Conservation (phyloP, 2,113 vertebrate genomes). For the Colinus virginianus region DNA sequence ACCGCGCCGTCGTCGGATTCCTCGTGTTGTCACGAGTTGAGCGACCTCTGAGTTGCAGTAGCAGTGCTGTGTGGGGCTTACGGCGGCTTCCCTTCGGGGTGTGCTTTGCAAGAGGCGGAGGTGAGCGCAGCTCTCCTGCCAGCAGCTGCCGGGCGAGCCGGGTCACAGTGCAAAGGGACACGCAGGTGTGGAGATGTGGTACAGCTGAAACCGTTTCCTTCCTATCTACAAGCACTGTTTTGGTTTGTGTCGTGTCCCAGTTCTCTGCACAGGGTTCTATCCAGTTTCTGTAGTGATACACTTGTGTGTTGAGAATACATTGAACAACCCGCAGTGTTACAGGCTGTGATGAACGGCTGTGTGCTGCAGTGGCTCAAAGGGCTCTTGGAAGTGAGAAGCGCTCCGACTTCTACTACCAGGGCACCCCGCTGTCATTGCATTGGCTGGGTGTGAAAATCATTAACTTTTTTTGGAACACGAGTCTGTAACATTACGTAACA, state of each 20-base stretch:
- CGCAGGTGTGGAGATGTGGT: not conserved
- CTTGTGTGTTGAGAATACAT: not conserved
- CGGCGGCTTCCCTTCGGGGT: not conserved
- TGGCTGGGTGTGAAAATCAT: not conserved
- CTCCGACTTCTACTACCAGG: not conserved
- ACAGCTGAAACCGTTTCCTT: not conserved
- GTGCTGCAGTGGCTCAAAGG: not conserved
- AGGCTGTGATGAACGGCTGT: not conserved
- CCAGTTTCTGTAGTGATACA: not conserved
- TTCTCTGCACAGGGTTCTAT: not conserved
- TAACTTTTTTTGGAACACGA: not conserved
- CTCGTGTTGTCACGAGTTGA: not conserved
- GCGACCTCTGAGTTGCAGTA: accelerated
- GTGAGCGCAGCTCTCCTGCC: accelerated
- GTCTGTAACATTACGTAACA: not conserved
- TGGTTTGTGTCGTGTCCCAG: not conserved
- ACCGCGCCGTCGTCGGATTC: accelerated
- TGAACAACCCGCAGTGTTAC: not conserved
- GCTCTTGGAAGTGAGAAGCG: not conserved
- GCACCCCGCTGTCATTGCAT: not conserved
- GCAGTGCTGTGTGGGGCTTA: accelerated
- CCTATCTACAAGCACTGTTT: not conserved
- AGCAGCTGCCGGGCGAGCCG: accelerated
- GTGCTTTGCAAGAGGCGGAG: accelerated
- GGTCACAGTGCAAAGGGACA: not conserved